phyloP scores from a whole-genome alignment of 2,797 vertebrate genomes.

The Staurois parvus region DNA sequence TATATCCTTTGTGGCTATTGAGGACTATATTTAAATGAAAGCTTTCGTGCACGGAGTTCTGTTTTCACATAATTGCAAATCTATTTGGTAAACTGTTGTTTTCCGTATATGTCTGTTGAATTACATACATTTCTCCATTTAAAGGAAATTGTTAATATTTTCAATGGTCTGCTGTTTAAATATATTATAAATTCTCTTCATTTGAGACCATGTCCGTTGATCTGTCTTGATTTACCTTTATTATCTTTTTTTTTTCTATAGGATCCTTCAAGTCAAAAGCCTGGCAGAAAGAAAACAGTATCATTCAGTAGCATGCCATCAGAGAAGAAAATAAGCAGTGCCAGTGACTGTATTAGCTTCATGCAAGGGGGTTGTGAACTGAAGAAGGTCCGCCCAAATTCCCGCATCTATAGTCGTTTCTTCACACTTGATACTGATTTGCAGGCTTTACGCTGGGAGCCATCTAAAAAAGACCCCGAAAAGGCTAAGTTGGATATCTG shows the following conservation, averaged over 20 bases:
- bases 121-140: background rate
- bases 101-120: background rate
- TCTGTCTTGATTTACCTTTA: background rate
- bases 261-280: slow-evolving; percentile 93
- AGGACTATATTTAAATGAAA: no score
- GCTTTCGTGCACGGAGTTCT: no score
- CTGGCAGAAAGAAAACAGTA: slow-evolving; percentile 93
- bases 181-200: no score
- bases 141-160: no score
- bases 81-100: no score
- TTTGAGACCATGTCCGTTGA: background rate
- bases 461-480: slow-evolving; percentile 95
- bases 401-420: slow-evolving; percentile 94
- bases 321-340: slow-evolving; percentile 97
- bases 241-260: slow-evolving; percentile 69
- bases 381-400: slow-evolving; percentile 95
- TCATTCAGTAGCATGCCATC: slow-evolving; percentile 99
- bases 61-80: no score
- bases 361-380: slow-evolving; percentile 98
- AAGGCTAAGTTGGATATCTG: slow-evolving; percentile 91
- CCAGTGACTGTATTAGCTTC: slow-evolving; percentile 94
- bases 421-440: slow-evolving; percentile 93
- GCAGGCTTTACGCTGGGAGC: slow-evolving; percentile 95
- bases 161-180: no score
- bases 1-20: no score